Conservation (phyloP, 1,140 invertebrate genomes). For the Temnothorax curvispinosus region DNA sequence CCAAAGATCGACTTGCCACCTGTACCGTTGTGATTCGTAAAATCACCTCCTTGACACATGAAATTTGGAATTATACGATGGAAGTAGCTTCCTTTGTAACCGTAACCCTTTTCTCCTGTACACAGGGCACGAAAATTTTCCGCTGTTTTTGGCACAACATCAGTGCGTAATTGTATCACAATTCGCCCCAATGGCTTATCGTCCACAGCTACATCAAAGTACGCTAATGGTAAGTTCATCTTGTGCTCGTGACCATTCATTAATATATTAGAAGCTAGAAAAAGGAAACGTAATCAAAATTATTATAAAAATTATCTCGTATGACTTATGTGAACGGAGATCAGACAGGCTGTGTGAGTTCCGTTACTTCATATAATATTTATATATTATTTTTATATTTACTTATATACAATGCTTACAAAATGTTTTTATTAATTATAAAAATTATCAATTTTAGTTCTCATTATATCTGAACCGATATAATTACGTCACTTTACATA, state of each 20-base stretch:
- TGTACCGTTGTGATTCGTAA: constrained; percentile 92
- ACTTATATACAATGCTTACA: not conserved
- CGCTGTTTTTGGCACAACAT: constrained; percentile 91
- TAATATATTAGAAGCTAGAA: not conserved
- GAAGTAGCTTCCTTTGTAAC: constrained; percentile 92
- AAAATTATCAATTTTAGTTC: not conserved
- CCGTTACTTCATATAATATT: not conserved
- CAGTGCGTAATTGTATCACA: constrained; percentile 90
- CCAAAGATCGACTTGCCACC: constrained; percentile 94
- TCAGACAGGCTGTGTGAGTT: too few relatives aligned
- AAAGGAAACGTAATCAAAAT: not conserved
- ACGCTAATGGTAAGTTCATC: constrained; percentile 93
- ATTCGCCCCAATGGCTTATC: constrained; percentile 89
- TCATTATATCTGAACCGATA: not conserved
- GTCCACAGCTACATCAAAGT: constrained; percentile 90
- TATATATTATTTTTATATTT: not conserved
- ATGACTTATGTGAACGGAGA: not conserved
- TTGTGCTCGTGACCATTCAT: constrained; percentile 39
- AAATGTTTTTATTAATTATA: not conserved
- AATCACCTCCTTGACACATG: constrained; percentile 94
- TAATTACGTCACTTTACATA: not conserved
- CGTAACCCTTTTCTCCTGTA: constrained; percentile 93
- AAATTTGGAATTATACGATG: constrained; percentile 95
- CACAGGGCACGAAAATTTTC: constrained; percentile 94
- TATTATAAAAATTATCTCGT: not conserved